These are phyloP conservation scores for Lucilia cuprina DNA, from an alignment of 1,140 invertebrate genomes.

Conservation along the genomic window DNA sequence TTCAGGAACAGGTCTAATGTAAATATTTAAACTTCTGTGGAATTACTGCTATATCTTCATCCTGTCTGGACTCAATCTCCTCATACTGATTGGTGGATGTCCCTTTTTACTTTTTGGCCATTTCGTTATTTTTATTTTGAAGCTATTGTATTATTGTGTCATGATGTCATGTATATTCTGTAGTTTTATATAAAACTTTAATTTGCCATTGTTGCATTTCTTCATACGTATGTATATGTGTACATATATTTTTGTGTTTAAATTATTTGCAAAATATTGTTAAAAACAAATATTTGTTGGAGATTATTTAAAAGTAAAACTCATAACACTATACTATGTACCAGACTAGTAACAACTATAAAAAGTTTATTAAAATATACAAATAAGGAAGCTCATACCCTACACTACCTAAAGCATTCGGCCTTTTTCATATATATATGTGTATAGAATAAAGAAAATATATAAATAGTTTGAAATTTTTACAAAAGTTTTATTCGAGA, in stretches of 20 bases:
- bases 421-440: no score
- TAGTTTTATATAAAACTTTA: conserved; percentile 4
- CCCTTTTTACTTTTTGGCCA: not conserved
- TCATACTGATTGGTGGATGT: no score
- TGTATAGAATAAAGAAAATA: no score
- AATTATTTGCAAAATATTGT: not conserved
- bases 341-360: not conserved
- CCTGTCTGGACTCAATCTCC: no score
- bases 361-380: not conserved
- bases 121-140: not conserved
- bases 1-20: no score
- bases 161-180: conserved; percentile 25
- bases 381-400: no score
- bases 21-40: no score
- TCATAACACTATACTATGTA: conserved; percentile 8
- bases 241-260: not conserved
- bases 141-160: conserved; percentile 5
- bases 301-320: conserved; percentile 31
- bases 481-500: no score
- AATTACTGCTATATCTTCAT: no score
- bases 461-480: no score
- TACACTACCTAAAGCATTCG: no score
- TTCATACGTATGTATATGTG: not conserved
- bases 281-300: not conserved
- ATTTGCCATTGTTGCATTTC: not conserved